A percentile compares a stretch with the other conserved stretches of the same genome.
Evolutionary conservation across 2,797 vertebrate genomes (phyloP).

Genomic region (Acanthurus lineatus): DNA sequence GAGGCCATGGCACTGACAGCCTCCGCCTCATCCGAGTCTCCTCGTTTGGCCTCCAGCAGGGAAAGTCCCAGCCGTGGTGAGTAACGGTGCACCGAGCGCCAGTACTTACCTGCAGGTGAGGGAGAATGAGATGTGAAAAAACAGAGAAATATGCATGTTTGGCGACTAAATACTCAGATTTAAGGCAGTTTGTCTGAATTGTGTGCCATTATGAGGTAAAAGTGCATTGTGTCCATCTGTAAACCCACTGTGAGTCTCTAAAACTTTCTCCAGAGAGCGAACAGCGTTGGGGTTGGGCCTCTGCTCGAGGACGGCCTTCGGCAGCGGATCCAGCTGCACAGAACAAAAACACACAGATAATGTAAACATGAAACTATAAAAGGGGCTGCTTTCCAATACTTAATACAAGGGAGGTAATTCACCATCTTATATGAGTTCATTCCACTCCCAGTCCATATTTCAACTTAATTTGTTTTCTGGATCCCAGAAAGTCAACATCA

Average conservation of each 20-base stretch:
- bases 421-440: background rate
- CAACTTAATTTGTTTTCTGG: background rate
- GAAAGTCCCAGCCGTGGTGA: slow-evolving; percentile 88
- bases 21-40: slow-evolving; percentile 95
- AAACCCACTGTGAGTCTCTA: slow-evolving; percentile 94
- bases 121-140: background rate
- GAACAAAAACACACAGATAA: slow-evolving; percentile 37
- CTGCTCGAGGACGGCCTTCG: slow-evolving; percentile 91
- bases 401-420: slow-evolving; percentile 13
- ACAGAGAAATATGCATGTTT: background rate
- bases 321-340: slow-evolving; percentile 90
- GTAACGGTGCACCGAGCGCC: slow-evolving; percentile 89
- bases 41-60: slow-evolving; percentile 92
- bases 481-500: background rate
- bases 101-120: slow-evolving; percentile 90
- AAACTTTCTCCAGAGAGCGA: slow-evolving; percentile 93
- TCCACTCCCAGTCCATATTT: background rate
- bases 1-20: slow-evolving; percentile 98
- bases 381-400: background rate
- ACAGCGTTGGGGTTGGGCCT: slow-evolving; percentile 92
- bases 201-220: background rate
- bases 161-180: background rate
- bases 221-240: background rate
- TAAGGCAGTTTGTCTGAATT: background rate
- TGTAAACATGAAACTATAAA: background rate